Evolutionary conservation across 37 sponge, comb jelly and placozoan species (phyloP).

Genomic region (Mnemiopsis leidyi): DNA sequence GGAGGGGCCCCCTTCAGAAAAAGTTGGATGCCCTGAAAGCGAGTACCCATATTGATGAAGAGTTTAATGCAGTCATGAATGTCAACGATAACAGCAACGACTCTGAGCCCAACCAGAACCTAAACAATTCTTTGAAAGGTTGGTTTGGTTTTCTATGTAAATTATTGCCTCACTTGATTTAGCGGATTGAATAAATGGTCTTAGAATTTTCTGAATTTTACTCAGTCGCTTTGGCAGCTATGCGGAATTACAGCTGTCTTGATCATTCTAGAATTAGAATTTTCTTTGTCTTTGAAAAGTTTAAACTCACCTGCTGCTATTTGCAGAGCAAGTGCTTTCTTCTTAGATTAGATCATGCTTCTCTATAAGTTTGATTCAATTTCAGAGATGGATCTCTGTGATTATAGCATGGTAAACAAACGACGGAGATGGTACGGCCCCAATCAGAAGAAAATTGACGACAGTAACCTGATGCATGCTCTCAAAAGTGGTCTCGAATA

Average conservation of each 20-base stretch:
- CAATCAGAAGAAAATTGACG: constrained; percentile 43
- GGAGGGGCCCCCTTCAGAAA: background rate
- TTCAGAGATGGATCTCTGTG: constrained; percentile 17
- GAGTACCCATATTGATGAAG: constrained; percentile 42
- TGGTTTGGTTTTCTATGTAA: no score
- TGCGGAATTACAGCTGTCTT: no score
- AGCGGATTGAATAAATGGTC: no score
- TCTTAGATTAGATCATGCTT: background rate
- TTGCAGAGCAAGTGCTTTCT: background rate
- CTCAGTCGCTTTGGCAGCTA: no score
- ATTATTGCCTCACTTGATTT: no score
- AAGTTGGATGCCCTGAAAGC: constrained; percentile 15
- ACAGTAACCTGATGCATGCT: constrained; percentile 45
- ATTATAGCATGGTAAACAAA: constrained; percentile 33
- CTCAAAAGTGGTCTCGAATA: constrained; percentile 39
- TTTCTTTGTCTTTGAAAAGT: background rate
- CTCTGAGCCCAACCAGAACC: background rate
- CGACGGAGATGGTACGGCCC: constrained; percentile 12
- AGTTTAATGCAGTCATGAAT: constrained; percentile 15
- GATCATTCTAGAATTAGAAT: background rate
- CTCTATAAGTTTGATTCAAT: background rate
- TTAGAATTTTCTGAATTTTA: no score
- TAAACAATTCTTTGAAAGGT: constrained; percentile 43
- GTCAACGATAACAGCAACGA: constrained; percentile 9
- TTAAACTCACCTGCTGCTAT: background rate